Base-by-base conservation (phyloP, 35 echinoderm and acorn worm species). In the Heliocidaris tuberculata region DNA sequence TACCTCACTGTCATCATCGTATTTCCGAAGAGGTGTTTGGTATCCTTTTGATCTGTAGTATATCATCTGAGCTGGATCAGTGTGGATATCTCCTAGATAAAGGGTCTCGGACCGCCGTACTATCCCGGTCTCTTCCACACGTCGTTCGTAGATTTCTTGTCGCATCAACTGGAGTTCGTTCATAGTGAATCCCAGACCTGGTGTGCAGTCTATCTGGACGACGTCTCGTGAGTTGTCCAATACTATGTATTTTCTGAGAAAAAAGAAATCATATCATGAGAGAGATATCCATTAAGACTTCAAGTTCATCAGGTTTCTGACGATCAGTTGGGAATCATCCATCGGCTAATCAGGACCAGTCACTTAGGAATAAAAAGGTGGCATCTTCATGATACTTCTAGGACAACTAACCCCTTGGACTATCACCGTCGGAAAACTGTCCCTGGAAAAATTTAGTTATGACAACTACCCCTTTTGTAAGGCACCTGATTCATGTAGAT, bases 81-180 rank as follows among this genome's bases (percentile, higher is more conserved):
- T 97, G 60, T 97, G 96, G 92, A 98, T 94, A 60, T 97, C 95
- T 31, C 96, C 98, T 29, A 96, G 78, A 12, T 96, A 96, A 19
- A 99, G 87, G 32, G 95, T 95, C 54, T 93, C 91, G 5, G 88
- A 60, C 94, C 95, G 60, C 48, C 92, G 86, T 2, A 94, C 31
- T 11, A 85, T 85, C 48, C 92, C 95, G 11, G 92, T 78, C 19
- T 88, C 93, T 24, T 96, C 65, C 35, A 92, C 65, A 30, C 92
- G 31, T 93, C 94, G 86, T 86, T 85, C 19, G 95, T 88, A 92
- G 6, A 97, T 48, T 86, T 98, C 96, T 17, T 97, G 93, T 50
- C 96, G 94, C 17, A 98, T 49, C n/a, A 98, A 49, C 94, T 98
- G 96, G 12, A 98, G 94, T 86, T 98, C 97, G 60, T 98, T 94